Percentiles rank a stretch among this genome's conserved stretches.
Evolutionary conservation across 2,113 vertebrate genomes (phyloP).

Genomic region (Ciconia maguari): DNA sequence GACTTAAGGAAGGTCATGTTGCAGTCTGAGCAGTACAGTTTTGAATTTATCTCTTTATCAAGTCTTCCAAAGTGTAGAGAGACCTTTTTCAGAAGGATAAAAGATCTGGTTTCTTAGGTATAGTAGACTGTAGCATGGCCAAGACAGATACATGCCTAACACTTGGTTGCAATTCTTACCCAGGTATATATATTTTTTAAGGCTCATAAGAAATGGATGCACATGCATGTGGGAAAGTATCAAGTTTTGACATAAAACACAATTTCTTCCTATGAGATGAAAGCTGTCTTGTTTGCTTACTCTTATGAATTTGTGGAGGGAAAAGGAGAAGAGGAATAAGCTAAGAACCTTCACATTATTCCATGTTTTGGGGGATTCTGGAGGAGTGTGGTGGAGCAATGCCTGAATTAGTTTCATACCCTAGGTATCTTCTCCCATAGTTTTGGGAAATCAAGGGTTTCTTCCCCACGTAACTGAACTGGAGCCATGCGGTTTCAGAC

Average conservation of each 20-base stretch:
- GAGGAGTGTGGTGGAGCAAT: not conserved
- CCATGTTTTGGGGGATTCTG: not conserved
- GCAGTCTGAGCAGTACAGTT: not conserved
- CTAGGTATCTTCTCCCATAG: not conserved
- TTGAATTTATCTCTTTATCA: not conserved
- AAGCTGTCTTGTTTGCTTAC: not conserved
- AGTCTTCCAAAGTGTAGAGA: not conserved
- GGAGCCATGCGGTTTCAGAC: not conserved
- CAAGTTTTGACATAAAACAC: not conserved
- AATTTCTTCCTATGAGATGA: not conserved
- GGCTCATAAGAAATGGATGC: not conserved
- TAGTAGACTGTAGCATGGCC: not conserved
- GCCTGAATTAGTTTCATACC: not conserved
- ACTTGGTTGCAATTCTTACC: not conserved
- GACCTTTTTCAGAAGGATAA: not conserved
- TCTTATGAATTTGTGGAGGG: not conserved
- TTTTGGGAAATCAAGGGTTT: not conserved
- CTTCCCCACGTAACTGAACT: not conserved
- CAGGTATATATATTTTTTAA: not conserved
- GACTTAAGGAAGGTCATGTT: not conserved
- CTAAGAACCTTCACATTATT: rapidly evolving
- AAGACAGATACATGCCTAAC: not conserved
- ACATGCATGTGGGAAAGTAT: not conserved
- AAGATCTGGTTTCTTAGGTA: not conserved
- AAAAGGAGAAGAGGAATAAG: not conserved